Evolutionary conservation across 53 echinoderm and acorn worm genomes (phyloP).

Genomic region (Antedon mediterranea): DNA sequence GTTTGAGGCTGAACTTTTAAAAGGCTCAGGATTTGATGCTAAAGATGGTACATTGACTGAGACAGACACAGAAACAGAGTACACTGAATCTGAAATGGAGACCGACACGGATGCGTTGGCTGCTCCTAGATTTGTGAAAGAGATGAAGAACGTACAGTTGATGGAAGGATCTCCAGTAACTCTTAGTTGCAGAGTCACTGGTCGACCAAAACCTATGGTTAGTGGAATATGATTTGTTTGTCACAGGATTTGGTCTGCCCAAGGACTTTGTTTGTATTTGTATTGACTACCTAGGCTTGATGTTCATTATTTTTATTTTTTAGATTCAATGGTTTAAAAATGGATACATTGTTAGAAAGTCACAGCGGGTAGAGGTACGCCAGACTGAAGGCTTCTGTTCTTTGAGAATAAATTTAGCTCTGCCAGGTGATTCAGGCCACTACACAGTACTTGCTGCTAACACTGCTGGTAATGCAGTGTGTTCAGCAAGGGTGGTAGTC

Average conservation of each 20-base stretch:
- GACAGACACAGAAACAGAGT: slow-evolving; percentile 81
- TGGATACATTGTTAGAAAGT: slow-evolving; percentile 58
- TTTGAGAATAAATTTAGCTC: slow-evolving; percentile 50
- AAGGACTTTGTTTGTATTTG: too few relatives aligned
- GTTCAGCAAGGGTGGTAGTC: slow-evolving; percentile 56
- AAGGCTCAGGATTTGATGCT: slow-evolving; percentile 30
- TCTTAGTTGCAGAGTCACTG: slow-evolving; percentile 75
- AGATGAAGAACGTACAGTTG: slow-evolving; percentile 74
- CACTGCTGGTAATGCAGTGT: slow-evolving; percentile 60
- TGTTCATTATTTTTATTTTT: slow-evolving; percentile 2
- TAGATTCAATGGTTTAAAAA: slow-evolving; percentile 97
- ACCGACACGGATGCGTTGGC: slow-evolving; percentile 46
- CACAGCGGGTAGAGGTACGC: slow-evolving; percentile 60
- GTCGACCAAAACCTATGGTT: slow-evolving; percentile 77
- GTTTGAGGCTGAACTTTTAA: slow-evolving; percentile 68
- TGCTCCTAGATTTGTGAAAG: slow-evolving; percentile 77
- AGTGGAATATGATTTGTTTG: too few relatives aligned
- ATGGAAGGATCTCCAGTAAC: slow-evolving; percentile 55
- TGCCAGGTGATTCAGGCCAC: slow-evolving; percentile 74
- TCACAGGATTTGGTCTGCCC: too few relatives aligned
- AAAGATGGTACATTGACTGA: slow-evolving; percentile 51
- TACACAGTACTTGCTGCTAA: slow-evolving; percentile 86
- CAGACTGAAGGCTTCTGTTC: slow-evolving; percentile 92
- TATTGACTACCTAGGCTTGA: too few relatives aligned
- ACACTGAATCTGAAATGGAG: slow-evolving; percentile 64